Evolutionary conservation across 2,888 invertebrate species (phyloP).

Genomic region (Pseudococcus viburni): DNA sequence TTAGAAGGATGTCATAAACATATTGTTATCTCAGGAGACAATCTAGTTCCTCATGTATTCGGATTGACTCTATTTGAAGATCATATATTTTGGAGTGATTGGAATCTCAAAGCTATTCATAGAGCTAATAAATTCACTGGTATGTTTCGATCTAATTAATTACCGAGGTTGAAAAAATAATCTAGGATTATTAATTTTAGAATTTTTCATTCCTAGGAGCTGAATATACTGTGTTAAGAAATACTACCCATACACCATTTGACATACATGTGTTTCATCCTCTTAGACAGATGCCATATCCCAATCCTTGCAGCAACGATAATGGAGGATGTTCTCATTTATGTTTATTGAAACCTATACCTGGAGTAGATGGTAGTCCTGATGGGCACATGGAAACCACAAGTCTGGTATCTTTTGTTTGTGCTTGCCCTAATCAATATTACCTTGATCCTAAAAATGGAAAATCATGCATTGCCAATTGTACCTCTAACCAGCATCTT

Average conservation of each 20-base stretch:
- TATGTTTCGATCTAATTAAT: constrained; percentile 67
- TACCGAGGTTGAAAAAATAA: not conserved
- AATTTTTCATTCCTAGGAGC: constrained; percentile 73
- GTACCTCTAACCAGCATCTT: constrained; percentile 89
- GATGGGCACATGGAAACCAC: constrained; percentile 79
- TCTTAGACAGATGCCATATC: constrained; percentile 85
- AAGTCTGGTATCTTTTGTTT: constrained; percentile 84
- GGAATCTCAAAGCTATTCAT: constrained; percentile 95
- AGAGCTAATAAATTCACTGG: constrained; percentile 92
- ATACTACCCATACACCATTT: constrained; percentile 95
- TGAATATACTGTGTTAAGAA: constrained; percentile 82
- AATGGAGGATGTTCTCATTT: constrained; percentile 98
- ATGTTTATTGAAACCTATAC: constrained; percentile 87
- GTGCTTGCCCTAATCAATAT: constrained; percentile 97
- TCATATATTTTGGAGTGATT: constrained; percentile 96
- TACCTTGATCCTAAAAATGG: constrained; percentile 81
- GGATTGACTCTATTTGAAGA: constrained; percentile 95
- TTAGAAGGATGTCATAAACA: constrained; percentile 91
- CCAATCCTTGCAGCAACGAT: constrained; percentile 91
- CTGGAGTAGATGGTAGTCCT: constrained; percentile 69
- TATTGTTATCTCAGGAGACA: constrained; percentile 82
- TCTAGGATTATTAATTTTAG: not conserved
- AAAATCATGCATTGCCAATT: constrained; percentile 94
- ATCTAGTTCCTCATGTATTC: constrained; percentile 92
- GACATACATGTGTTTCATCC: constrained; percentile 95